Conservation (phyloP, 2,797 vertebrate genomes). For the Staurois parvus region DNA sequence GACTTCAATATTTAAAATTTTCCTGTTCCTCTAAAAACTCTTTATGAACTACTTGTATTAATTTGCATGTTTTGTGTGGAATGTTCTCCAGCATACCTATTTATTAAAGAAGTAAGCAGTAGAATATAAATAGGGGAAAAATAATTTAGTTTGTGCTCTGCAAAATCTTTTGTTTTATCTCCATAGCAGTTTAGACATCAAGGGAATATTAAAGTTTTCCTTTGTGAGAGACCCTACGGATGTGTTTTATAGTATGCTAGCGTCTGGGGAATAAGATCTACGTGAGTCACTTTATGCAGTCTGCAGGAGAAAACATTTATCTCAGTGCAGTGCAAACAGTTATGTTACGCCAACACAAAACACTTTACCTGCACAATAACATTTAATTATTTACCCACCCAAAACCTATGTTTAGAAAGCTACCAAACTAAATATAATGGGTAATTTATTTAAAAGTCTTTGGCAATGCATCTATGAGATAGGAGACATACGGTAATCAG, state of each 20-base stretch:
- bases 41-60: background rate
- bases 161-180: slow-evolving; percentile 19
- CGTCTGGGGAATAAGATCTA: slow-evolving; percentile 21
- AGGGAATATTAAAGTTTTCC: slow-evolving; percentile 30
- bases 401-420: no score
- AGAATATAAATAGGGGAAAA: background rate
- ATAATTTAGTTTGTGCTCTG: background rate
- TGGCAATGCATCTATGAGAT: no score
- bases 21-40: background rate
- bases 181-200: slow-evolving; percentile 30
- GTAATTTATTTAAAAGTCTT: no score
- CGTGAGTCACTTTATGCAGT: slow-evolving; percentile 4
- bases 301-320: slow-evolving; percentile 19
- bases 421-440: no score
- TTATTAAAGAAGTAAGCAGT: background rate
- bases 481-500: no score
- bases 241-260: slow-evolving; percentile 31
- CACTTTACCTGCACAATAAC: background rate
- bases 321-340: slow-evolving; percentile 5
- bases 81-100: background rate
- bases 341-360: background rate
- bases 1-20: no score
- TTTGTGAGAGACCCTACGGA: slow-evolving; percentile 20
- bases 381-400: no score
- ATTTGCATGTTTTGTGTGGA: background rate